A percentile compares a stretch with the other conserved stretches of the same genome.
These are phyloP conservation scores for Lamprotornis superbus DNA, from an alignment of 2,113 vertebrate species.

Conservation along the genomic window DNA sequence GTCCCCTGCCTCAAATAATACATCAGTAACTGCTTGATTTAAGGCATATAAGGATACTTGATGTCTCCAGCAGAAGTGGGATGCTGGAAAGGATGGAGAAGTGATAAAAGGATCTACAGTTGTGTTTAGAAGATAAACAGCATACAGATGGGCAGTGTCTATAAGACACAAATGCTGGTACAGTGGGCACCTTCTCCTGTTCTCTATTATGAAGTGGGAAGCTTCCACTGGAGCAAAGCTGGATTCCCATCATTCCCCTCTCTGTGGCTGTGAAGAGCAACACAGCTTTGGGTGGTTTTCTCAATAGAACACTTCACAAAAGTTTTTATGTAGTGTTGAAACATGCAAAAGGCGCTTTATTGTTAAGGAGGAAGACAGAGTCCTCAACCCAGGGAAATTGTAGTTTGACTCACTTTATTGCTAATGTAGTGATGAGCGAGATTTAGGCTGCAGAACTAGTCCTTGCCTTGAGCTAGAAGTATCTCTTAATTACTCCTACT, in stretches of 20 bases:
- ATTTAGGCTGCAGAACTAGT: background rate
- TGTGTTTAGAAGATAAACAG: background rate
- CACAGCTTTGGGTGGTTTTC: background rate
- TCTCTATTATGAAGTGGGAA: background rate
- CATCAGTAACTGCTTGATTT: background rate
- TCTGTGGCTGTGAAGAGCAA: background rate
- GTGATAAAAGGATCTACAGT: background rate
- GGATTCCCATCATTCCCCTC: background rate
- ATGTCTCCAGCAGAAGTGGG: background rate
- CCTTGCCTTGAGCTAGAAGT: background rate
- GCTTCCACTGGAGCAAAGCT: background rate
- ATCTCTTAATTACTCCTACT: background rate
- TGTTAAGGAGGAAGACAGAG: background rate
- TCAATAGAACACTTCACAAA: background rate
- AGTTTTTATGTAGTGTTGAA: background rate
- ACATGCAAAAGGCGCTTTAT: background rate
- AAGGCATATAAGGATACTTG: background rate
- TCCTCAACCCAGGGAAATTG: background rate
- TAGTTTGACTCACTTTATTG: background rate
- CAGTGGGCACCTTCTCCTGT: background rate
- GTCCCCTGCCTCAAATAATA: background rate
- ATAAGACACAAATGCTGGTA: background rate
- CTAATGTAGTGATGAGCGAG: background rate
- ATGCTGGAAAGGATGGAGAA: background rate
- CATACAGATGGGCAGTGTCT: background rate